Conservation (phyloP, 64 coral and sea anemone species). For the Cladopsammia gracilis region DNA sequence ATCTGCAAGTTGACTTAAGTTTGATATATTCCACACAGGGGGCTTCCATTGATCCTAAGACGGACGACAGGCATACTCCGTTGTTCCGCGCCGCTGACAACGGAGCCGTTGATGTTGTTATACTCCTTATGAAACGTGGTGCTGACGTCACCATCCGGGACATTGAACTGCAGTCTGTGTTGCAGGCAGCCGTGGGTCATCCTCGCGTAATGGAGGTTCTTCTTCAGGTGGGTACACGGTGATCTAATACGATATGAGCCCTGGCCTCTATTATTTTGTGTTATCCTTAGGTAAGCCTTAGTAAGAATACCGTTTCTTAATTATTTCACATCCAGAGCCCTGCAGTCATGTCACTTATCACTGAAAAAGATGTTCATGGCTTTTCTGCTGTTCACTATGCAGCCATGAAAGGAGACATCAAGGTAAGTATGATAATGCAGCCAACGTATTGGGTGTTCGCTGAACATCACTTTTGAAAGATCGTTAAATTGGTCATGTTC, state of each 20-base stretch:
- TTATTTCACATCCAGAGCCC: slow-evolving; percentile 52
- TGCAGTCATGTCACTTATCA: slow-evolving; percentile 44
- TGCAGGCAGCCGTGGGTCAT: slow-evolving; percentile 34
- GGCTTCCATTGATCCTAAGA: slow-evolving; percentile 13
- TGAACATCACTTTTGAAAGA: no score
- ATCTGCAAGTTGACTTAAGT: no score
- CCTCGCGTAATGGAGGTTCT: slow-evolving; percentile 27
- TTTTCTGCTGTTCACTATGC: slow-evolving; percentile 63
- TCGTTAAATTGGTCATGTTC: no score
- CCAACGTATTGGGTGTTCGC: no score
- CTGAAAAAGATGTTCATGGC: slow-evolving; percentile 62
- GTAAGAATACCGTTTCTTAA: no score
- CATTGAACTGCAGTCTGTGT: slow-evolving; percentile 37
- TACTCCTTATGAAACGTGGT: slow-evolving; percentile 36
- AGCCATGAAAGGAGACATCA: slow-evolving; percentile 52
- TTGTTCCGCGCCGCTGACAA: slow-evolving; percentile 2
- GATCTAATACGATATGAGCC: neutral
- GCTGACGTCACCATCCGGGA: slow-evolving; percentile 61
- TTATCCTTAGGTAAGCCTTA: no score
- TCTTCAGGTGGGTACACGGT: neutral
- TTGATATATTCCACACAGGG: neutral
- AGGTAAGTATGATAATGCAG: slow-evolving; percentile 12
- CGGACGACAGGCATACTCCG: slow-evolving; percentile 21
- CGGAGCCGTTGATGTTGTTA: slow-evolving; percentile 20
- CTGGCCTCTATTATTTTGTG: no score